These are phyloP conservation scores for Gymnosoma rotundatum DNA, from an alignment of 2,888 invertebrate genomes.

Conservation along the genomic window DNA sequence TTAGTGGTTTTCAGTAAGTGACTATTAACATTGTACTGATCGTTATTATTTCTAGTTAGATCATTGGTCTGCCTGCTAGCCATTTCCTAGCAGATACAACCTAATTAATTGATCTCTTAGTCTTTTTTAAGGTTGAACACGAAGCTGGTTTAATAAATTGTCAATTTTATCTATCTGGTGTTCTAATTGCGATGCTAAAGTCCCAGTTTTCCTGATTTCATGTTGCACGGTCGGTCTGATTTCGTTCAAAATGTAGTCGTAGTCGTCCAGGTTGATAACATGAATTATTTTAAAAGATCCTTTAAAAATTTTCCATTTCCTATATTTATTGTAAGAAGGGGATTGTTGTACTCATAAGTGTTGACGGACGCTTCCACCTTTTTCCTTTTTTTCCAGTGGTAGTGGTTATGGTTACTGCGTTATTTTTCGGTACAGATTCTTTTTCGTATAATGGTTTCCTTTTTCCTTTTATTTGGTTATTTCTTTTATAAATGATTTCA, in stretches of 20 bases:
- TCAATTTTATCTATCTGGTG: slow-evolving; percentile 47
- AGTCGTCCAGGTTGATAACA: slow-evolving; percentile 6
- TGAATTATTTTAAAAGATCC: slow-evolving; percentile 21
- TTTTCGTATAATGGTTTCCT: no score
- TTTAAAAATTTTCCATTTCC: slow-evolving; percentile 21
- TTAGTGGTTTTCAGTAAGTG: slow-evolving; percentile 7
- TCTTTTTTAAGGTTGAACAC: slow-evolving; percentile 18
- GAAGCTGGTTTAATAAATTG: slow-evolving; percentile 44
- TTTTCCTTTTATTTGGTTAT: no score
- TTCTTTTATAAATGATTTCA: no score
- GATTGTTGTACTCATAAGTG: slow-evolving; percentile 13
- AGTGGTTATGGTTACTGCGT: no score
- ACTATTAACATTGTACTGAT: background rate
- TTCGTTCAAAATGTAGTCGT: slow-evolving; percentile 11
- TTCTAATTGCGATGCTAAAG: slow-evolving; percentile 14
- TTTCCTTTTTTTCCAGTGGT: no score
- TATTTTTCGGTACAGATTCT: no score
- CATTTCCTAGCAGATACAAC: slow-evolving; percentile 55
- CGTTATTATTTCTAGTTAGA: background rate
- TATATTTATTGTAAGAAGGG: slow-evolving; percentile 7
- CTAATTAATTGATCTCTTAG: slow-evolving; percentile 51
- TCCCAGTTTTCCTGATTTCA: slow-evolving; percentile 9
- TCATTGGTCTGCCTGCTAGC: slow-evolving; percentile 32
- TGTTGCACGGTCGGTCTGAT: no score
- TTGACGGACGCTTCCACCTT: slow-evolving; percentile 35